Evolutionary conservation across 2,113 vertebrate genomes (phyloP), one percentile per base, ranked within the genome.

Genomic region (Riparia riparia): DNA sequence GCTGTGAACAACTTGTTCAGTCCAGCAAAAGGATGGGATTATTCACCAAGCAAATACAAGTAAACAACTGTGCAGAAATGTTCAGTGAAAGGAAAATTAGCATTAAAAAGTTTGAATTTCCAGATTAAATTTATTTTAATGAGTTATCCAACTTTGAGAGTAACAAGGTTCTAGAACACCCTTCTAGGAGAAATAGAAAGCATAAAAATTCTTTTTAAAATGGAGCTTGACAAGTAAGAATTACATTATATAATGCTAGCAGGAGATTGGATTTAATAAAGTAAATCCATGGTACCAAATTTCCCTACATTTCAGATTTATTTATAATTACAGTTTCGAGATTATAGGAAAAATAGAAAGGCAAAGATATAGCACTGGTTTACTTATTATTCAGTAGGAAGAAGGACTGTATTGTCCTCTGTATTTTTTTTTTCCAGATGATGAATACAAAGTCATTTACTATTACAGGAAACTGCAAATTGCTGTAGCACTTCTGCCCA

Each of bases 401-500:
- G 56, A 94, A 95, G 50, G 68, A 9, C 10, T 49, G 50, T 68
- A 94, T 45, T 87, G 70, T 94, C 69, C 31, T 69, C 24, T 42
- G 42, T 44, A 19, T 70, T 89, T 76, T 91, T 64, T 42, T 29
- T 85, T 95, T 86, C 20, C 7, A 57, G 24, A 81, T 20, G 22
- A 90, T 82, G 65, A 78, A 91, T 47, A 58, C 0, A 0, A 96
- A 93, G 73, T 82, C 70, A 93, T 94, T 91, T 82, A 91, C 90
- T 94, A 70, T 65, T 64, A 96, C 32, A 78, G 81, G 74, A 96
- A 97, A 86, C 83, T 86, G 45, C 86, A 91, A 70, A 82, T 92
- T 89, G 77, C 79, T 77, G 89, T 83, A 95, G 91, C 61, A 92
- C 81, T 91, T 96, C 93, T 89, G 78, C 72, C 92, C 82, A 95